Base-by-base conservation (phyloP, 1,140 invertebrate species). In the Antheraea pernyi region DNA sequence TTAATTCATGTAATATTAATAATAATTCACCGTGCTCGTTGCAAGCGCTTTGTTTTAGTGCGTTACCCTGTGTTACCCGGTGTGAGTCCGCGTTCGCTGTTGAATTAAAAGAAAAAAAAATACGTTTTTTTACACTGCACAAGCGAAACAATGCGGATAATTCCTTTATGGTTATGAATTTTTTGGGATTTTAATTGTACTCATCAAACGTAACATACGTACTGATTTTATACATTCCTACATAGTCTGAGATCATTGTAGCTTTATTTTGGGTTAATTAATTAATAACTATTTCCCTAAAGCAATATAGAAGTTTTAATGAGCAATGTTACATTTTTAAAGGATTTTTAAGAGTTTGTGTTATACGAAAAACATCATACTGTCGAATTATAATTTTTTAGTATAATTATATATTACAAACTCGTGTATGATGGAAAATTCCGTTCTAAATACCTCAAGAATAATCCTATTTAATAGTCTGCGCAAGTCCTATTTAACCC, bases 1-100 rank as follows among this genome's bases (percentile, higher is more conserved):
- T 88, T 89, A 85, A 87, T 88, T 83, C 81, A 78, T 75, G 82
- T 84, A 86, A 83, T 88, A 86, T 86, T 84, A 89, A 85, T 81
- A 80, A 65, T 65, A 65, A 19, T 59, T 53, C n/a, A 46, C 16
- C 64, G 64, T 9, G 37, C 48, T 22, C 18, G 19, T 58, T 22
- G 59, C 68, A 68, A 59, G 68, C 59, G 69, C 81, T 81, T 89
- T 89, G 88, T 89, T 88, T 90, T 86, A 90, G 73, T 73, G 72
- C 77, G n/a, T 70, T 69, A 68, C 81, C 78, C 83, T 68, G 22
- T 22, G 46, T 53, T 53, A 16, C 46, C 46, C 42, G 68, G 70
- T 67, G n/a, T n/a, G 68, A 48, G 36, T 64, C 19, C 37, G 48
- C 7, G 63, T 46, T 70, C 65, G 11, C 60, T 30, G 60, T 61